Evolutionary conservation across 2,797 vertebrate genomes (phyloP), one percentile per base, ranked within the genome.

Genomic region (Aeoliscus strigatus): DNA sequence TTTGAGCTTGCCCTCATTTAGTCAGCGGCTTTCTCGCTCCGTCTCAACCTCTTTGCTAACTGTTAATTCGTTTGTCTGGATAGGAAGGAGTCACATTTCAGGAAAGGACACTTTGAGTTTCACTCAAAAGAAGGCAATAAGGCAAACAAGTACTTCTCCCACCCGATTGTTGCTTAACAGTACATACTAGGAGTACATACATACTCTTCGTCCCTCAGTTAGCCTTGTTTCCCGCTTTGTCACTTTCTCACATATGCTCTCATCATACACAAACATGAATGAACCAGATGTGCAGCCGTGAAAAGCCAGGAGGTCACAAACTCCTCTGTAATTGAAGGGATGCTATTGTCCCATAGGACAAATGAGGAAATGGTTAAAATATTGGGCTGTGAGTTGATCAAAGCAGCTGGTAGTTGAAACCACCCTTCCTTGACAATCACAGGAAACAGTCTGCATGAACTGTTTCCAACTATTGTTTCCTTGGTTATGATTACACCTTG

Each of bases 201-300:
- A n/a, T n/a, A 46, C 36, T 29, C 32, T 35, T 27, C 2, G 0
- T 48, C 43, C 3, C 37, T 60, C 39, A 14, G 39, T 66, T 41
- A 28, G 30, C 60, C 25, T 38, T 40, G 15, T n/a, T 51, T 24
- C 64, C 67, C 51, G 35, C 27, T 27, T n/a, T 50, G 36, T 39
- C 29, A 8, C 26, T 23, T 12, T 1, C 24, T 2, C 35, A 29
- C 36, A 51, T 28, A 42, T 13, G 2, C 11, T 27, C 32, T 42
- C 25, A 14, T 48, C 40, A 43, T 34, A 31, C 41, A 33, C 15
- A 42, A 61, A 44, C 37, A 48, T 36, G 69, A 52, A 65, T 51
- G 23, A 51, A 72, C 49, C 77, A 81, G 73, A 83, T 80, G 74
- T 73, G 52, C 39, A 44, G 33, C 17, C 2, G 33, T 60, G 39